phyloP scores from a whole-genome alignment of 2,888 invertebrate genomes.

The Catocala sponsa region DNA sequence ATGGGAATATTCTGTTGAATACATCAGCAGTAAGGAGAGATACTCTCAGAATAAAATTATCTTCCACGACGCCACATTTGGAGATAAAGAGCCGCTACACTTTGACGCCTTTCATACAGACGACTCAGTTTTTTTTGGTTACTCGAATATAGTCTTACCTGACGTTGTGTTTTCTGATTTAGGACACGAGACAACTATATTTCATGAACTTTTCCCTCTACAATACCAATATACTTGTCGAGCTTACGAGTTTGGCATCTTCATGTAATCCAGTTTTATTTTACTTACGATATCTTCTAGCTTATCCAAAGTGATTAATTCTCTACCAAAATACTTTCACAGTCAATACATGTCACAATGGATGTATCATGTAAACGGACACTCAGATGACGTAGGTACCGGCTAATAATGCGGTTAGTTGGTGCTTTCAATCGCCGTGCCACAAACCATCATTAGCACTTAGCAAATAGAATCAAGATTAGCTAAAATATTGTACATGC shows the following conservation, averaged over 20 bases:
- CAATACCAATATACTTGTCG: not conserved
- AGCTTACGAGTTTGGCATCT: not conserved
- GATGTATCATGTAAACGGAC: no score
- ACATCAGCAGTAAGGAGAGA: constrained; percentile 87
- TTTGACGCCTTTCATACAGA: constrained; percentile 66
- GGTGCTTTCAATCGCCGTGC: no score
- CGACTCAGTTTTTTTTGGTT: constrained; percentile 36
- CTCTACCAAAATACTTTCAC: no score
- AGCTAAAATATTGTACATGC: no score
- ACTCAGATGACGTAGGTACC: no score
- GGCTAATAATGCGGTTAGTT: no score
- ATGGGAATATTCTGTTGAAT: constrained; percentile 88
- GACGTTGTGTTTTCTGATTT: constrained; percentile 5
- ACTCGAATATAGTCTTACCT: constrained; percentile 20
- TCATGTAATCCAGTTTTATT: not conserved
- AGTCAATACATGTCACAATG: no score
- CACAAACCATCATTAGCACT: no score
- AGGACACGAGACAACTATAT: constrained; percentile 8
- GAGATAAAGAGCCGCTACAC: constrained; percentile 76
- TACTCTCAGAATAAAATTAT: constrained; percentile 88
- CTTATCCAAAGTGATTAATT: no score
- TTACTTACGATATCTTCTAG: no score
- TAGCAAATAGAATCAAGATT: no score
- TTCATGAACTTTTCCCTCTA: not conserved
- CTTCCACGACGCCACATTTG: constrained; percentile 82